phyloP scores from a whole-genome alignment of 2,113 vertebrate genomes.

The Centropristis striata region DNA sequence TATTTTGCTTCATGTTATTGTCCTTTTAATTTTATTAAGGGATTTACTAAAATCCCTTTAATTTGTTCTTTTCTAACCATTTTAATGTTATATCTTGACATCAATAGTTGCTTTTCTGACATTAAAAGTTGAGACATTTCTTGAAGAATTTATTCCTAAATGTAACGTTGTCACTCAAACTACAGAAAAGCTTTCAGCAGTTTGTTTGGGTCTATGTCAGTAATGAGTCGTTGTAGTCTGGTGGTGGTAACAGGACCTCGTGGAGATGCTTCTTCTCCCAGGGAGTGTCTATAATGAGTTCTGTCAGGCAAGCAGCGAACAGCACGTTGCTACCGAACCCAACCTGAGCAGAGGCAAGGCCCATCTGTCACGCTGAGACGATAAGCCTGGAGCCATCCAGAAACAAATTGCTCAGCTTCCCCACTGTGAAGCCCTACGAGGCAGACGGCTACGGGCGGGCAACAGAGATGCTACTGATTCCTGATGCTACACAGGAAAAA shows the following conservation, averaged over 20 bases:
- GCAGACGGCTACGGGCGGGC: slow-evolving; percentile 45
- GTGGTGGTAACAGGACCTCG: slow-evolving; percentile 43
- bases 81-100: too few relatives aligned
- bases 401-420: slow-evolving; percentile 82
- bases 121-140: background rate
- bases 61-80: too few relatives aligned
- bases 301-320: slow-evolving; percentile 73
- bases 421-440: slow-evolving; percentile 62
- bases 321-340: slow-evolving; percentile 58
- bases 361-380: slow-evolving; percentile 81
- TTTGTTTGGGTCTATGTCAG: background rate
- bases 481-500: slow-evolving; percentile 45
- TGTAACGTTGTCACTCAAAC: slow-evolving; percentile 16
- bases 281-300: slow-evolving; percentile 80
- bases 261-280: slow-evolving; percentile 57
- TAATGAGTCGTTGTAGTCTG: slow-evolving; percentile 4
- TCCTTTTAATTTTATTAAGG: too few relatives aligned
- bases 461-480: slow-evolving; percentile 52
- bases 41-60: too few relatives aligned
- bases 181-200: slow-evolving; percentile 1
- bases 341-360: slow-evolving; percentile 75
- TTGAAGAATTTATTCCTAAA: background rate
- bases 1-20: too few relatives aligned
- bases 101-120: background rate
- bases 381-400: slow-evolving; percentile 78